These are phyloP conservation scores for Callipepla californica DNA, from an alignment of 2,113 vertebrate genomes.

Conservation along the genomic window DNA sequence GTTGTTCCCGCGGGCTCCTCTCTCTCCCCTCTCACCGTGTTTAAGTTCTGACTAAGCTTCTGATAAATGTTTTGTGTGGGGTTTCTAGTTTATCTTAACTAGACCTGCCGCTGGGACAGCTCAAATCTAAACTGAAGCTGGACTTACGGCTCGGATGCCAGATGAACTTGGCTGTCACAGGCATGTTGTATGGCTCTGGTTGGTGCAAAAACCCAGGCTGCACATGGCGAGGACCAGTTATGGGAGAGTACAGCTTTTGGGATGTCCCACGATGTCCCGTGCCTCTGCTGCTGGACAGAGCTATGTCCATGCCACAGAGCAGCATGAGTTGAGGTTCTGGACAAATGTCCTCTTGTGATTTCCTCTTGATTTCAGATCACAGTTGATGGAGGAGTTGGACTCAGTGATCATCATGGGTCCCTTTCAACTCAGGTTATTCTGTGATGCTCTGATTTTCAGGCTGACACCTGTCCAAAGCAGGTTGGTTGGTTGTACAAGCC, in stretches of 20 bases:
- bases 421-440: too few relatives aligned
- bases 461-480: background rate
- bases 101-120: slow-evolving; percentile 15
- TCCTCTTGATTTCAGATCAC: background rate
- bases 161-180: slow-evolving; percentile 8
- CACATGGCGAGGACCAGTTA: background rate
- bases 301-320: background rate
- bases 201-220: background rate
- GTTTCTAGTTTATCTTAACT: slow-evolving; percentile 42
- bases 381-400: background rate
- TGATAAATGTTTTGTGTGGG: slow-evolving; percentile 56
- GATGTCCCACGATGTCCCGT: background rate
- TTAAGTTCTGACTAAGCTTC: slow-evolving; percentile 53
- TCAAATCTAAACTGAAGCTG: slow-evolving; percentile 44
- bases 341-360: background rate
- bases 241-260: background rate
- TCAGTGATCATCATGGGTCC: too few relatives aligned
- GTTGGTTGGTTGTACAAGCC: background rate
- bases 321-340: background rate
- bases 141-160: background rate
- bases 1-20: background rate
- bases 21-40: background rate
- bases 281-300: background rate
- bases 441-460: background rate
- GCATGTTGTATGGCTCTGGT: background rate